Evolutionary conservation across 2,888 invertebrate genomes (phyloP), one percentile per base, ranked within the genome.

Genomic region (Polylopha cassiicola): DNA sequence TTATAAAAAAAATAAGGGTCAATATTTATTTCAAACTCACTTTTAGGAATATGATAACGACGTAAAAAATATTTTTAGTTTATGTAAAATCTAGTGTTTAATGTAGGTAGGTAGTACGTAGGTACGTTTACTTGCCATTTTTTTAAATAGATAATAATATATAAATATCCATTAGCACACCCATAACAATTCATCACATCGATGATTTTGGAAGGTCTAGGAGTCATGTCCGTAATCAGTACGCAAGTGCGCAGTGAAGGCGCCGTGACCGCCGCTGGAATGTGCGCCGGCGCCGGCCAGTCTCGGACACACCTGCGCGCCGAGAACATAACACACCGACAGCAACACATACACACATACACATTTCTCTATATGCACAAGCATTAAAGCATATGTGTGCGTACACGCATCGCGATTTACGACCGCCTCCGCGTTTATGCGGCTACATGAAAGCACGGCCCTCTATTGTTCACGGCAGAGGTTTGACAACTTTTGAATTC

Each of bases 221-320:
- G n/a, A n/a, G 38, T 33, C 32, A 28, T 33, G 39, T 39, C 39
- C 32, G 39, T 33, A 17, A 27, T 33, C 23, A 63, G 64, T 63
- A 61, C 53, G 55, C 52, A 36, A 17, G 18, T 30, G 36, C 46
- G 46, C 31, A 7, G 46, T 51, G 46, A 31, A 42, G 53, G 51
- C 54, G 61, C 50, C 61, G 69, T 71, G 76, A 86, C 86, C 86
- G 80, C 67, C 71, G 66, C 62, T 64, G 87, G 88, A 89, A 89
- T 89, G 87, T 74, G 80, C 79, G 75, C 73, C 81, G 88, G 87
- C 89, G 89, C 88, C 89, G 86, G 65, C 76, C 68, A 87, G 89
- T 89, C 89, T 89, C 82, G 65, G 77, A 76, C 88, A 88, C 89
- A 89, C 88, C 88, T 89, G 89, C 88, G 86, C 81, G 67, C 61